Percentiles rank a stretch among this genome's conserved stretches.
Conservation (phyloP, 2,797 vertebrate species). For the Enteromius thamalakanensis region DNA sequence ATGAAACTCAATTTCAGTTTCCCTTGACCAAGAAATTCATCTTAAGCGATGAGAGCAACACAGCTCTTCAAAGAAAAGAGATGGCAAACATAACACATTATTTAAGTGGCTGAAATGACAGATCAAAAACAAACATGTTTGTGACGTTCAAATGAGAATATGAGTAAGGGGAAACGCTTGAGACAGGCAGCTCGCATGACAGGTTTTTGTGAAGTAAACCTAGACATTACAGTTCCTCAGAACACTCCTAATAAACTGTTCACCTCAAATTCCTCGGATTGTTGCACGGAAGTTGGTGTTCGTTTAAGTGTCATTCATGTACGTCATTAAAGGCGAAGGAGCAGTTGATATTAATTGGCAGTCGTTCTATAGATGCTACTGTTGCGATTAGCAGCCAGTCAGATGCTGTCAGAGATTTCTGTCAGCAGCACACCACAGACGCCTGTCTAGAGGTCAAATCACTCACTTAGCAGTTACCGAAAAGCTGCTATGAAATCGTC, state of each 20-base stretch:
- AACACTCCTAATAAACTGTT: background rate
- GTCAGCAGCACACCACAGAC: slow-evolving; percentile 11
- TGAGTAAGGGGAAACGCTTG: slow-evolving; percentile 6
- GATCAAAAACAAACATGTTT: background rate
- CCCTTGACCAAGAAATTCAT: background rate
- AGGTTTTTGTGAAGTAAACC: slow-evolving; percentile 19
- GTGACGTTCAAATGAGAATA: slow-evolving; percentile 12
- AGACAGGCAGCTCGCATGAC: slow-evolving; percentile 12
- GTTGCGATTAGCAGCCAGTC: slow-evolving; percentile 45
- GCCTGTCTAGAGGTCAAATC: slow-evolving; percentile 22
- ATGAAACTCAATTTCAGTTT: background rate
- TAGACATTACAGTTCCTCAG: background rate
- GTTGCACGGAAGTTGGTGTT: background rate
- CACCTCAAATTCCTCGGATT: background rate
- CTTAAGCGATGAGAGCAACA: background rate
- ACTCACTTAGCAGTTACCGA: slow-evolving; percentile 25
- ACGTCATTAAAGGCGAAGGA: background rate
- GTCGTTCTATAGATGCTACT: slow-evolving; percentile 11
- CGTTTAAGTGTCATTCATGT: background rate
- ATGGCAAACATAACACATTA: background rate
- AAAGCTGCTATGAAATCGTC: slow-evolving; percentile 24
- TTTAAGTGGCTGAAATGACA: slow-evolving; percentile 13
- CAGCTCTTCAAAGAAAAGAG: background rate
- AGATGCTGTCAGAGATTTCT: slow-evolving; percentile 4
- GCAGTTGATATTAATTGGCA: background rate